These are phyloP conservation scores for Nesoenas mayeri DNA, from an alignment of 2,113 vertebrate species.

Conservation along the genomic window DNA sequence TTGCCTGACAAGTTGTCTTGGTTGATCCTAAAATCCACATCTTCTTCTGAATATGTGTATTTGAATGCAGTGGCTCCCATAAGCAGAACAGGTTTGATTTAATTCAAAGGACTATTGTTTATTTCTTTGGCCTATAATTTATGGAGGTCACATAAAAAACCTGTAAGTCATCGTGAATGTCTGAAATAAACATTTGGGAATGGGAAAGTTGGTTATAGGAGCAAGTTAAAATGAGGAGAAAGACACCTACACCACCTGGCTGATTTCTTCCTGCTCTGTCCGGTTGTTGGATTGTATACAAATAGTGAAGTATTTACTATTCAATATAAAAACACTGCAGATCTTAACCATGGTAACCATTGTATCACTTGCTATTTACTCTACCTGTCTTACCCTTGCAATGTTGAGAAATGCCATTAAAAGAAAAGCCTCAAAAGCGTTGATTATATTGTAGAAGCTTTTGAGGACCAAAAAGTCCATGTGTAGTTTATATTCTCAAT, in stretches of 20 bases:
- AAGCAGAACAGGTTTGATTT: background rate
- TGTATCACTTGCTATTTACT: background rate
- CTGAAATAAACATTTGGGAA: background rate
- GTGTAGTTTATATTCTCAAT: background rate
- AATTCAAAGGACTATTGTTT: background rate
- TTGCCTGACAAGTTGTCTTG: constrained; percentile 11
- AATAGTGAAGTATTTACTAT: constrained; percentile 4
- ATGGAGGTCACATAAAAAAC: background rate
- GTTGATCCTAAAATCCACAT: background rate
- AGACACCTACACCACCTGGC: background rate
- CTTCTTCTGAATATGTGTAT: background rate
- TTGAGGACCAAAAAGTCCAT: background rate
- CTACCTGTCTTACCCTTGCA: background rate
- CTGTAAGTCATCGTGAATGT: background rate
- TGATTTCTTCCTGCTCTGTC: background rate
- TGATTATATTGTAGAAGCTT: background rate
- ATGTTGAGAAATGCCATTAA: background rate
- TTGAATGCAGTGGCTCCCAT: background rate
- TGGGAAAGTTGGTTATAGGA: background rate
- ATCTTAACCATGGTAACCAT: constrained; percentile 18
- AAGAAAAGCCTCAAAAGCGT: background rate
- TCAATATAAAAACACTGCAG: background rate
- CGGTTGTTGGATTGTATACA: background rate
- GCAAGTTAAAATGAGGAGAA: background rate
- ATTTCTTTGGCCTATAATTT: background rate